These are phyloP conservation scores for Pedionomus torquatus DNA, from an alignment of 2,113 vertebrate genomes.

Conservation along the genomic window DNA sequence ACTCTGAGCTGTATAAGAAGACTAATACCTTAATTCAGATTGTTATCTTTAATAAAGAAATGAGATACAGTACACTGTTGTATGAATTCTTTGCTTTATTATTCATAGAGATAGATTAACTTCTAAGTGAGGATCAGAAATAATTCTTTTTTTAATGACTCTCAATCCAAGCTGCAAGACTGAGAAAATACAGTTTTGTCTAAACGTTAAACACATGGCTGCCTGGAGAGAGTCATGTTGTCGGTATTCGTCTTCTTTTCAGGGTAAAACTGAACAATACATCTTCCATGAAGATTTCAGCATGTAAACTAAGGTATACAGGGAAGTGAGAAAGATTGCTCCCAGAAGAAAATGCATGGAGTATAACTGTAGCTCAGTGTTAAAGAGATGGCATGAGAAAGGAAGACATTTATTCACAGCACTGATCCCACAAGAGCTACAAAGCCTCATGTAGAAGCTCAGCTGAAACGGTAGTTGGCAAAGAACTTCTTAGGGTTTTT, in stretches of 20 bases:
- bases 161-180: background rate
- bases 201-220: background rate
- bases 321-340: constrained; percentile 6
- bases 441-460: background rate
- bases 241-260: background rate
- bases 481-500: background rate
- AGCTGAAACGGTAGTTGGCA: background rate
- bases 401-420: background rate
- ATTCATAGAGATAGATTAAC: background rate
- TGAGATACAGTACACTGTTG: background rate
- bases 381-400: background rate
- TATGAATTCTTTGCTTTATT: background rate
- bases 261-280: background rate
- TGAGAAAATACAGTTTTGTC: background rate
- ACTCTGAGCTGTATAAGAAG: background rate
- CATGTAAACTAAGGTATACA: background rate
- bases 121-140: background rate
- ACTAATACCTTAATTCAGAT: background rate
- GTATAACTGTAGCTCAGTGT: background rate
- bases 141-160: background rate
- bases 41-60: background rate
- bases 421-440: background rate
- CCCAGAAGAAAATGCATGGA: background rate
- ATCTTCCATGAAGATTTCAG: background rate
- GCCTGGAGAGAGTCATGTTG: background rate